Conservation (phyloP, 1,140 invertebrate genomes). For the Caenorhabditis inopinata region DNA sequence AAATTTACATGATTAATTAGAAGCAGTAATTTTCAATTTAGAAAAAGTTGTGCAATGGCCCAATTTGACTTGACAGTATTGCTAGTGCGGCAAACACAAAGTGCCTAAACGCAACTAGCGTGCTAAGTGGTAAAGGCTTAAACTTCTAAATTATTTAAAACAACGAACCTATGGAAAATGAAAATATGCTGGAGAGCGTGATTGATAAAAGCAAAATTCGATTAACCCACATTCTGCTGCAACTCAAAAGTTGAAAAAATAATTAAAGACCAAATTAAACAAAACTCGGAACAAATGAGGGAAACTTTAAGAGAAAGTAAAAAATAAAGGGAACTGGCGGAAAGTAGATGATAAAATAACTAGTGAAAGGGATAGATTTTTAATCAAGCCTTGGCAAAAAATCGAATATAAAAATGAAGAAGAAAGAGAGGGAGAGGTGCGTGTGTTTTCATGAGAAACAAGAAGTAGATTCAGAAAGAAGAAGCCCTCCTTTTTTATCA, state of each 20-base stretch:
- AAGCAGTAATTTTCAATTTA: no score
- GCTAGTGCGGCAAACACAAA: no score
- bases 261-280: neutral
- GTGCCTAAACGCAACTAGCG: no score
- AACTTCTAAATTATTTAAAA: no score
- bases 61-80: no score
- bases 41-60: no score
- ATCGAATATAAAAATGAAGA: neutral
- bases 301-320: neutral
- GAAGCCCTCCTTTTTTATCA: neutral
- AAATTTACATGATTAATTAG: no score
- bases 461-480: neutral
- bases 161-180: conserved; percentile 21
- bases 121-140: no score
- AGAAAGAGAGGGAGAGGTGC: neutral
- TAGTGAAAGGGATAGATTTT: conserved; percentile 32
- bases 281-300: neutral
- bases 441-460: conserved; percentile 12
- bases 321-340: neutral
- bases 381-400: conserved; percentile 7
- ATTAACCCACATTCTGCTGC: no score
- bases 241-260: neutral
- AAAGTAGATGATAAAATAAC: conserved; percentile 3
- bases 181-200: conserved; percentile 10
- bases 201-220: neutral